Evolutionary conservation across 2,113 vertebrate genomes (phyloP).

Genomic region (Ctenomys sociabilis): DNA sequence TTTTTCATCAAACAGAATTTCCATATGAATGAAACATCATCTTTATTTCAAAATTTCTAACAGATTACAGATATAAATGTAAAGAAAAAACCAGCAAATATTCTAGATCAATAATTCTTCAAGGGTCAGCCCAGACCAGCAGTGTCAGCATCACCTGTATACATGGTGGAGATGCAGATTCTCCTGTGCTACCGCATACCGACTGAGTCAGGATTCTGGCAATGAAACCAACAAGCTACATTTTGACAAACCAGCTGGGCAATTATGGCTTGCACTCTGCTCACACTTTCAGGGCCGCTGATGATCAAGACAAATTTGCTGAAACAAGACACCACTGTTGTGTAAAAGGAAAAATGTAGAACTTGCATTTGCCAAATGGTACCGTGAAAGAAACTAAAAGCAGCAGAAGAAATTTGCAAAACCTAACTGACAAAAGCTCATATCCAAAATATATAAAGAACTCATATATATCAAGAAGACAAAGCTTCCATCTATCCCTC

Average conservation of each 20-base stretch:
- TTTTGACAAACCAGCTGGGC: not conserved
- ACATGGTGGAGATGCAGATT: not conserved
- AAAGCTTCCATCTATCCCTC: no score
- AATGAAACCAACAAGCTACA: not conserved
- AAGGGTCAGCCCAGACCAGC: not conserved
- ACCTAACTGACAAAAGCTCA: not conserved
- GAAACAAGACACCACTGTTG: not conserved
- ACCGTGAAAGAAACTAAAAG: not conserved
- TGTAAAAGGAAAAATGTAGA: constrained; percentile 12
- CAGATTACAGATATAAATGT: not conserved
- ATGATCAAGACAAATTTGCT: not conserved
- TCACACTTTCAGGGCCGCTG: not conserved
- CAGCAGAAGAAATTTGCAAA: not conserved
- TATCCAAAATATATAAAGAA: constrained; percentile 18
- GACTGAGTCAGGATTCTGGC: not conserved
- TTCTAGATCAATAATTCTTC: not conserved
- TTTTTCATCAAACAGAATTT: constrained; percentile 28
- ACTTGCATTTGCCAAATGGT: not conserved
- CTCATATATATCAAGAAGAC: not conserved
- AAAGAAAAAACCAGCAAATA: not conserved
- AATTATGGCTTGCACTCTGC: not conserved
- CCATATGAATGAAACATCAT: not conserved
- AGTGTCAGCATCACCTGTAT: not conserved
- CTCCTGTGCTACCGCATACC: not conserved
- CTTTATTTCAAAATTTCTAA: not conserved